A percentile compares a stretch with the other conserved stretches of the same genome.
phyloP scores from a whole-genome alignment of 2,888 invertebrate genomes.

The Sarcophaga subvicina region DNA sequence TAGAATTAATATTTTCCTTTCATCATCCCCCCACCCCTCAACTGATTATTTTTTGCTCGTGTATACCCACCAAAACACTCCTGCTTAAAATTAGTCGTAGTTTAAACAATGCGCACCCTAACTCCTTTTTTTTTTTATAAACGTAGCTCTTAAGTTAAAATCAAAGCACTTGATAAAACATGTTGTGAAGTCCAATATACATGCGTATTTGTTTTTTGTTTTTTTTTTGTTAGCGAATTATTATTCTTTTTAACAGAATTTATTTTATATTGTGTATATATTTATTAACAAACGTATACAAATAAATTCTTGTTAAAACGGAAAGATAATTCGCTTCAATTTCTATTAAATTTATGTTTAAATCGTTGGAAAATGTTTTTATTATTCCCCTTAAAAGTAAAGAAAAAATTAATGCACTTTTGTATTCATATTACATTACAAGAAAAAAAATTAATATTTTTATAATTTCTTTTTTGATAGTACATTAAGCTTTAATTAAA shows the following conservation, averaged over 20 bases:
- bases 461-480: conserved; percentile 3
- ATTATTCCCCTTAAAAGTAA: conserved; percentile 1
- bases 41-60: conserved; percentile 4
- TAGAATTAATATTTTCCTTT: conserved; percentile 3
- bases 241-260: conserved; percentile 6
- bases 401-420: background rate
- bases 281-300: conserved; percentile 26
- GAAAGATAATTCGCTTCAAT: background rate
- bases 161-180: background rate
- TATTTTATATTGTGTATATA: conserved; percentile 48
- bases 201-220: background rate
- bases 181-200: conserved; percentile 4
- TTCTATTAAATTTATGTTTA: background rate
- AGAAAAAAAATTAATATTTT: background rate
- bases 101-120: background rate
- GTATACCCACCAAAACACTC: background rate
- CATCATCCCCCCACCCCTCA: background rate
- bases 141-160: conserved; percentile 41
- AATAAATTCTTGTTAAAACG: background rate
- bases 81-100: conserved; percentile 23
- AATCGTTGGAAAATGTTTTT: background rate
- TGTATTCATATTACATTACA: background rate
- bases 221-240: conserved; percentile 4
- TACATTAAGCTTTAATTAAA: conserved; percentile 43
- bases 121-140: conserved; percentile 16